A percentile compares a stretch with the other conserved stretches of the same genome.
Conservation (phyloP, 2,888 invertebrate genomes). For the Sinohyriopsis cumingii region DNA sequence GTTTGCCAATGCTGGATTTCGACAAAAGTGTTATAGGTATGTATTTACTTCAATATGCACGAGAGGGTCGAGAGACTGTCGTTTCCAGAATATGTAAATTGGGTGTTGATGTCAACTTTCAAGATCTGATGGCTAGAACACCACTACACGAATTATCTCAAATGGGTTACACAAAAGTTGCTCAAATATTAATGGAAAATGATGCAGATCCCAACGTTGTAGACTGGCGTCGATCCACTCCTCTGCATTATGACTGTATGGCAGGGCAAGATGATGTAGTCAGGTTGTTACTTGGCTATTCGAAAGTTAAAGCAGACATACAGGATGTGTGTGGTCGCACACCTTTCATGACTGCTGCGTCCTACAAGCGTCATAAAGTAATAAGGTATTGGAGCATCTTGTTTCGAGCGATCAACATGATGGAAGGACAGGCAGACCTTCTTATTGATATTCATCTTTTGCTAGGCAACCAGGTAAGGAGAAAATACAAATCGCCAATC, state of each 20-base stretch:
- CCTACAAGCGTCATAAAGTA: constrained; percentile 13
- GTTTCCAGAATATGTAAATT: constrained; percentile 21
- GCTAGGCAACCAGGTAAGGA: no score
- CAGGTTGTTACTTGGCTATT: constrained; percentile 15
- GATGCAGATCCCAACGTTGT: constrained; percentile 19
- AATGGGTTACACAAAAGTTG: constrained; percentile 18
- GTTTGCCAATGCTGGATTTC: constrained; percentile 22
- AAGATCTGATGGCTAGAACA: constrained; percentile 34
- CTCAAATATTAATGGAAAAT: constrained; percentile 23
- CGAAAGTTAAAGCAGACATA: constrained; percentile 1
- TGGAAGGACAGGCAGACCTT: constrained; percentile 11
- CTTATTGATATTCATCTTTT: no score
- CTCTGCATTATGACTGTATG: constrained; percentile 43
- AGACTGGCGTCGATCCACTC: constrained; percentile 41
- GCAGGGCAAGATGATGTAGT: constrained; percentile 25
- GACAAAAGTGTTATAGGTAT: constrained; percentile 15
- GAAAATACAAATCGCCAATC: no score
- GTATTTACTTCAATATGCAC: constrained; percentile 30
- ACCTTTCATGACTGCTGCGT: constrained; percentile 31
- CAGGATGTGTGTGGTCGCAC: constrained; percentile 30
- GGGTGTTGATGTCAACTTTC: constrained; percentile 15
- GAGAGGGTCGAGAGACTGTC: constrained; percentile 18
- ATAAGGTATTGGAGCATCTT: constrained; percentile 22
- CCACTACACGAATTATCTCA: constrained; percentile 41
- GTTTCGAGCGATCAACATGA: constrained; percentile 15